Evolutionary conservation across 2,888 invertebrate genomes (phyloP).

Genomic region (Dyspetes luteomarginatus): DNA sequence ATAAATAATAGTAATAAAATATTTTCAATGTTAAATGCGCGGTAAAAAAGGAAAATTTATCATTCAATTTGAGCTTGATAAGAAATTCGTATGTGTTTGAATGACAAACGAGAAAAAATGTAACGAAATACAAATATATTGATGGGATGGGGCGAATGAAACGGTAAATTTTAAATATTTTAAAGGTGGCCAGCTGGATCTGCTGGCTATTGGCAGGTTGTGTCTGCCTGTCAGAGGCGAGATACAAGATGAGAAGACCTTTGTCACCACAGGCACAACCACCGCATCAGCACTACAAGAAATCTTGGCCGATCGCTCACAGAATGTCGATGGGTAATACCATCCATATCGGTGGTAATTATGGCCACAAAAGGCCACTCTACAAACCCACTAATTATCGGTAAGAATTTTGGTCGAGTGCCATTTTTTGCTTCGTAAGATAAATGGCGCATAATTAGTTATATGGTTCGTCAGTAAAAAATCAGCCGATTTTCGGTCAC

Average conservation of each 20-base stretch:
- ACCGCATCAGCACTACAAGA: slow-evolving; percentile 77
- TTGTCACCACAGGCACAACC: slow-evolving; percentile 75
- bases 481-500: no score
- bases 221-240: slow-evolving; percentile 75
- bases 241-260: slow-evolving; percentile 81
- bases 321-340: slow-evolving; percentile 78
- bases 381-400: slow-evolving; percentile 76
- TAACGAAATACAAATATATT: not conserved
- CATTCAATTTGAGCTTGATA: not conserved
- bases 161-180: slow-evolving; percentile 20
- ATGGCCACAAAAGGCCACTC: slow-evolving; percentile 74
- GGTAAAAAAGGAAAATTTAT: no score
- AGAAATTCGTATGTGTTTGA: not conserved
- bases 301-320: slow-evolving; percentile 77
- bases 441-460: no score
- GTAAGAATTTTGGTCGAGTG: slow-evolving; percentile 71
- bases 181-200: slow-evolving; percentile 73
- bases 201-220: slow-evolving; percentile 74
- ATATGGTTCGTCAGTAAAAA: no score
- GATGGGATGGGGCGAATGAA: not conserved
- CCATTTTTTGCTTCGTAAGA: no score
- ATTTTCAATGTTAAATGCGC: no score
- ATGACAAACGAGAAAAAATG: not conserved
- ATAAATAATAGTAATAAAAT: no score
- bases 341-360: slow-evolving; percentile 73